Evolutionary conservation across 2,113 vertebrate species (phyloP).

Genomic region (Acinonyx jubatus): DNA sequence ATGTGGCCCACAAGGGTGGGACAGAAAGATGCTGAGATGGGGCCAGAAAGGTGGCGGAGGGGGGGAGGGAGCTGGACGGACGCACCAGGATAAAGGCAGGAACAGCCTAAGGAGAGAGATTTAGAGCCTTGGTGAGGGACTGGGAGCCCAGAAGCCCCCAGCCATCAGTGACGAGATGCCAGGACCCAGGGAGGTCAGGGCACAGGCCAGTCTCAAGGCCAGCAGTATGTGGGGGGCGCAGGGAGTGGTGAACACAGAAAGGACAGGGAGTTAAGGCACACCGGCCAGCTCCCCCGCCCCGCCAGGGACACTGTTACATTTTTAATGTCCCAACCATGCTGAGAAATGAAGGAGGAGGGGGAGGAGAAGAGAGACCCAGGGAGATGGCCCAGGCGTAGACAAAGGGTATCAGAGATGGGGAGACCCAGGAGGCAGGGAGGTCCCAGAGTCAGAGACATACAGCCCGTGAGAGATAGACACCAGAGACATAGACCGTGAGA

Average conservation of each 20-base stretch:
- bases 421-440: not conserved
- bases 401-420: not conserved
- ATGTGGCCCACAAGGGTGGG: not conserved
- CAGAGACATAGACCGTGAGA: not conserved
- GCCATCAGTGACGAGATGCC: not conserved
- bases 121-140: not conserved
- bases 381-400: not conserved
- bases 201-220: slow-evolving; percentile 13
- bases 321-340: slow-evolving; percentile 72
- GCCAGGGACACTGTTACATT: slow-evolving; percentile 71
- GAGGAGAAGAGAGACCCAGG: not conserved
- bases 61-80: not conserved
- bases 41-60: not conserved
- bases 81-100: not conserved
- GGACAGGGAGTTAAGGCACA: not conserved
- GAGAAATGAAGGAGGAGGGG: slow-evolving; percentile 56
- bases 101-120: not conserved
- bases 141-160: not conserved
- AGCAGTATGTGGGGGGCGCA: not conserved
- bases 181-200: not conserved
- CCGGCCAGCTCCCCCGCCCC: slow-evolving; percentile 18
- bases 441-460: not conserved
- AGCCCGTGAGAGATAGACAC: not conserved
- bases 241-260: not conserved
- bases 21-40: not conserved